Evolutionary conservation across 1,140 invertebrate genomes (phyloP).

Genomic region (Drosophila burlai): DNA sequence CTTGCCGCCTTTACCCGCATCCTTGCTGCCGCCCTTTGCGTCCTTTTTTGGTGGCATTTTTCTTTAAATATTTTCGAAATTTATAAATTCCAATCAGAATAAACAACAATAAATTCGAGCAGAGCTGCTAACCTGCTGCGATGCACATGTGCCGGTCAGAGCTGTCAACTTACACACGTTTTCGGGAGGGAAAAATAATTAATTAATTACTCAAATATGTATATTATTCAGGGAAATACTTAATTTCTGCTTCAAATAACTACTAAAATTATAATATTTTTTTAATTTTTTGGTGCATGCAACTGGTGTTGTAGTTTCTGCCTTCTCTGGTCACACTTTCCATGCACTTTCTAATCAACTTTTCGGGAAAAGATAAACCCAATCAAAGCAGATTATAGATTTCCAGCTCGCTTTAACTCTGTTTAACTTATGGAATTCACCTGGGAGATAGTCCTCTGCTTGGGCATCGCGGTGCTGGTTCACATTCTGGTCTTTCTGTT

Average conservation of each 20-base stretch:
- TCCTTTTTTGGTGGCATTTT: constrained; percentile 90
- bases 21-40: constrained; percentile 85
- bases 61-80: constrained; percentile 25
- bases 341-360: constrained; percentile 45
- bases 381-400: constrained; percentile 11
- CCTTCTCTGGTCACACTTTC: constrained; percentile 12
- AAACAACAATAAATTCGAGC: constrained; percentile 42
- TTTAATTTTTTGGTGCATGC: neutral
- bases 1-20: constrained; percentile 87
- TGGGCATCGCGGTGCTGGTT: constrained; percentile 41
- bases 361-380: constrained; percentile 4
- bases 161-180: constrained; percentile 6
- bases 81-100: constrained; percentile 18
- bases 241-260: accelerated
- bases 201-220: neutral
- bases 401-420: neutral
- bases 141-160: constrained; percentile 19
- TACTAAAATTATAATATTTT: neutral
- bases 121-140: constrained; percentile 12
- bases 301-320: constrained; percentile 3
- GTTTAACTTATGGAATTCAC: constrained; percentile 55
- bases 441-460: constrained; percentile 57
- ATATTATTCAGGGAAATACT: too few relatives aligned
- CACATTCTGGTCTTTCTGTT: constrained; percentile 63
- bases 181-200: neutral